These are phyloP conservation scores for Neostethus bicornis DNA, from an alignment of 2,797 vertebrate genomes.

Conservation along the genomic window DNA sequence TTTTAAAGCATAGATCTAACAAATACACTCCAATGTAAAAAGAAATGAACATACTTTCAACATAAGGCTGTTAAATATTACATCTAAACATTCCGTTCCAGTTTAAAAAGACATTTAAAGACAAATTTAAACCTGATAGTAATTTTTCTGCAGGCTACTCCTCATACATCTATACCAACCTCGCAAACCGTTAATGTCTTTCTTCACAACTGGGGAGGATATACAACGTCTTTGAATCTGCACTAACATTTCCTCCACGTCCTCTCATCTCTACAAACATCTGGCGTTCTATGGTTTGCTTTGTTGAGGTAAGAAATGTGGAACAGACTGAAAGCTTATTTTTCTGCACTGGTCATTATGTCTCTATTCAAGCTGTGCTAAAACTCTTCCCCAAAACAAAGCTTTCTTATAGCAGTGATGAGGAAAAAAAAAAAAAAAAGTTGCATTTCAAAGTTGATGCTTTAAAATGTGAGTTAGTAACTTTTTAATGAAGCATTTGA, in stretches of 20 bases:
- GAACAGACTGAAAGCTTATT: conserved; percentile 45
- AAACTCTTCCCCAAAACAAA: conserved; percentile 4
- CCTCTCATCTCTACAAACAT: conserved; percentile 43
- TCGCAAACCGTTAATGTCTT: conserved; percentile 20
- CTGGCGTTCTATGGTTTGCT: conserved; percentile 38
- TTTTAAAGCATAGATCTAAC: too few species aligned
- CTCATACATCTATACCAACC: conserved; percentile 13
- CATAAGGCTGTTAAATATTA: background rate
- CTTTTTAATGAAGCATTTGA: conserved; percentile 4
- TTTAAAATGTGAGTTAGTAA: too few species aligned
- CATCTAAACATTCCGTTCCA: conserved; percentile 13
- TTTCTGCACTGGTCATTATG: conserved; percentile 46
- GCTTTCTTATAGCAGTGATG: conserved; percentile 3
- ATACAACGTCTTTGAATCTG: conserved; percentile 14
- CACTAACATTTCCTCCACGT: conserved; percentile 20
- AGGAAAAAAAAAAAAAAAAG: too few species aligned
- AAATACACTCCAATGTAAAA: too few species aligned
- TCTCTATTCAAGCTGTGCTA: conserved; percentile 25
- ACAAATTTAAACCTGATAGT: background rate
- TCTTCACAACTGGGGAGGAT: background rate
- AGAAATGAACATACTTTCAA: too few species aligned
- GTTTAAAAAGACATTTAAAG: background rate
- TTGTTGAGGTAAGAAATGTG: conserved; percentile 45
- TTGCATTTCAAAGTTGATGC: too few species aligned
- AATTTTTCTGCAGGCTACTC: conserved; percentile 18